These are phyloP conservation scores for Anser brachyrhynchus DNA, from an alignment of 2,113 vertebrate species.

Conservation along the genomic window DNA sequence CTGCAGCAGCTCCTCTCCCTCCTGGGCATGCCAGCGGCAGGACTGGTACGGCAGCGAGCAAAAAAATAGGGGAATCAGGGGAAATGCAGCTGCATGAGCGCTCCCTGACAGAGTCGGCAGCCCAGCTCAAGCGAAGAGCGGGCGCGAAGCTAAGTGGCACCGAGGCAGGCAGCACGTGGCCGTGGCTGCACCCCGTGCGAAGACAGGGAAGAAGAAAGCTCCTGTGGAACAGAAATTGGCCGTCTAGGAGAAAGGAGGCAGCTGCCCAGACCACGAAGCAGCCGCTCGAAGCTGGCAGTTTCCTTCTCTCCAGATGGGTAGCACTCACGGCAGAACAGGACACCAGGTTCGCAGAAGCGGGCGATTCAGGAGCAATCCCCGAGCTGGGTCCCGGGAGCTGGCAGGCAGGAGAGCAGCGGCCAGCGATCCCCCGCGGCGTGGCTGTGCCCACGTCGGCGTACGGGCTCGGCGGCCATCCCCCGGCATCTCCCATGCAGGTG, in stretches of 20 bases:
- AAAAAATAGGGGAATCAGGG: not conserved
- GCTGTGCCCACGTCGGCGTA: rapidly evolving
- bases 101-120: not conserved
- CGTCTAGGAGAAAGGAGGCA: not conserved
- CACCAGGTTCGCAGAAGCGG: no score
- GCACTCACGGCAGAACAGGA: no score
- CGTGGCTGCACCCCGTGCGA: rapidly evolving
- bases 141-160: not conserved
- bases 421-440: no score
- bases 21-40: rapidly evolving
- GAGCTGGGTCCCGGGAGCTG: not conserved
- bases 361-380: no score
- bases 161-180: no score
- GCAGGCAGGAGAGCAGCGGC: rapidly evolving
- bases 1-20: no score
- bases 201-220: not conserved
- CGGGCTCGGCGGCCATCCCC: no score
- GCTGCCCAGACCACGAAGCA: not conserved
- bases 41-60: not conserved
- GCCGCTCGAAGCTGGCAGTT: not conserved
- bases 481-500: no score
- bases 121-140: no score
- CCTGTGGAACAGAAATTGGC: not conserved
- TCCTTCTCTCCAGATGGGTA: rapidly evolving
- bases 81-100: not conserved